Percentiles rank a stretch among this genome's conserved stretches.
These are phyloP conservation scores for Chloroclystis v-ata DNA, from an alignment of 2,888 invertebrate species.

Conservation along the genomic window DNA sequence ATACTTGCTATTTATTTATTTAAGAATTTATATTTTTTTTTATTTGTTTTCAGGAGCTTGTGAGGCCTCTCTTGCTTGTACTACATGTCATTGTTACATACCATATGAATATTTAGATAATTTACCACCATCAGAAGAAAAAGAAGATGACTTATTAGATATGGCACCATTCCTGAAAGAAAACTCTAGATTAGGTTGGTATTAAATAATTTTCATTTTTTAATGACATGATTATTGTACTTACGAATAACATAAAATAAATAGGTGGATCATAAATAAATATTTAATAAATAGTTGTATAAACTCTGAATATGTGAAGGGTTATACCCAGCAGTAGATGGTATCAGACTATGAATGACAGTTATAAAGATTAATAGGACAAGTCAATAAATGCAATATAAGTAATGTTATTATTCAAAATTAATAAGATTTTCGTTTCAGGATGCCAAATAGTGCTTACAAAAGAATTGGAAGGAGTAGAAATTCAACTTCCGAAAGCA, in stretches of 20 bases:
- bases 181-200: slow-evolving; percentile 91
- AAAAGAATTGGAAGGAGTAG: slow-evolving; percentile 92
- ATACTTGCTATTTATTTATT: no score
- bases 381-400: no score
- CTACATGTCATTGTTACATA: slow-evolving; percentile 98
- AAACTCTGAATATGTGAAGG: no score
- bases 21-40: background rate
- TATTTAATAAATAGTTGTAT: no score
- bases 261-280: background rate
- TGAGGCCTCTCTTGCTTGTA: slow-evolving; percentile 98
- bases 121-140: slow-evolving; percentile 89
- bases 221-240: no score
- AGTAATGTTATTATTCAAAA: no score
- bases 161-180: slow-evolving; percentile 97
- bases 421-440: slow-evolving; percentile 41
- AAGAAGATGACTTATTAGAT: slow-evolving; percentile 97
- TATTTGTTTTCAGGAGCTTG: slow-evolving; percentile 87
- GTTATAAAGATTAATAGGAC: no score
- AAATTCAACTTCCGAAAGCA: slow-evolving; percentile 88
- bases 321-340: no score
- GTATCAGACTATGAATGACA: no score
- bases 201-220: background rate
- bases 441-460: slow-evolving; percentile 94
- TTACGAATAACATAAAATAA: no score
- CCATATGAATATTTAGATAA: slow-evolving; percentile 83